A percentile compares a stretch with the other conserved stretches of the same genome.
phyloP scores from a whole-genome alignment of 2,113 vertebrate genomes.

The Oncorhynchus keta region DNA sequence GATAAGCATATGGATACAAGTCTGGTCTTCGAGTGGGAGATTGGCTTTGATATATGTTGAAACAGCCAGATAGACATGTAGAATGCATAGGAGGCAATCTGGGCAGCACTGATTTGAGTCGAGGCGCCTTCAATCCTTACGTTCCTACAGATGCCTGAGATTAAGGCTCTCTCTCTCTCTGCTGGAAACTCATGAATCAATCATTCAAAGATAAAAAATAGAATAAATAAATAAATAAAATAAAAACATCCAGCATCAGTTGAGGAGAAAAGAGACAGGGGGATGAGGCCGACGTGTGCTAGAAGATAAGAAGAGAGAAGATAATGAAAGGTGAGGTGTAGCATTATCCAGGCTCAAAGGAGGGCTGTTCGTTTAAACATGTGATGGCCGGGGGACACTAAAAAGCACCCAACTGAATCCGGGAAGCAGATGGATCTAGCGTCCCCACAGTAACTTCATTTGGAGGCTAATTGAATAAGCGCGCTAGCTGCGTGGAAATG shows the following conservation, averaged over 20 bases:
- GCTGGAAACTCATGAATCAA: conserved; percentile 62
- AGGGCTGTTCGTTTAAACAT: conserved; percentile 34
- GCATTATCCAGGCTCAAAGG: conserved; percentile 41
- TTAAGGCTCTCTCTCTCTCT: conserved; percentile 36
- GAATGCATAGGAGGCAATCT: conserved; percentile 41
- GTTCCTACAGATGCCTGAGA: conserved; percentile 57
- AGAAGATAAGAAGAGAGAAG: conserved; percentile 56
- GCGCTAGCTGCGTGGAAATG: conserved; percentile 55
- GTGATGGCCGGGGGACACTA: conserved; percentile 30
- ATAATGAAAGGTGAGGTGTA: conserved; percentile 52
- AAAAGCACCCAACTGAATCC: conserved; percentile 54
- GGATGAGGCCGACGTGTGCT: conserved; percentile 35
- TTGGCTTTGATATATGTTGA: conserved; percentile 26
- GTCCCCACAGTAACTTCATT: conserved; percentile 60
- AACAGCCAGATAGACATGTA: conserved; percentile 49
- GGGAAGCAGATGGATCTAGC: conserved; percentile 58
- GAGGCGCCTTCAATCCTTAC: conserved; percentile 44
- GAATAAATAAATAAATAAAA: conserved; percentile 59
- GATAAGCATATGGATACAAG: conserved; percentile 8
- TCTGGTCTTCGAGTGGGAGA: conserved; percentile 18
- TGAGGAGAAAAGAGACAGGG: conserved; percentile 16
- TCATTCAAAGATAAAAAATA: conserved; percentile 62
- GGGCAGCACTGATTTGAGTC: conserved; percentile 51
- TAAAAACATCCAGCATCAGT: conserved; percentile 24
- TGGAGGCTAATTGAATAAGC: conserved; percentile 66